Evolutionary conservation across 2,797 vertebrate genomes (phyloP).

Genomic region (Carcharodon carcharias): DNA sequence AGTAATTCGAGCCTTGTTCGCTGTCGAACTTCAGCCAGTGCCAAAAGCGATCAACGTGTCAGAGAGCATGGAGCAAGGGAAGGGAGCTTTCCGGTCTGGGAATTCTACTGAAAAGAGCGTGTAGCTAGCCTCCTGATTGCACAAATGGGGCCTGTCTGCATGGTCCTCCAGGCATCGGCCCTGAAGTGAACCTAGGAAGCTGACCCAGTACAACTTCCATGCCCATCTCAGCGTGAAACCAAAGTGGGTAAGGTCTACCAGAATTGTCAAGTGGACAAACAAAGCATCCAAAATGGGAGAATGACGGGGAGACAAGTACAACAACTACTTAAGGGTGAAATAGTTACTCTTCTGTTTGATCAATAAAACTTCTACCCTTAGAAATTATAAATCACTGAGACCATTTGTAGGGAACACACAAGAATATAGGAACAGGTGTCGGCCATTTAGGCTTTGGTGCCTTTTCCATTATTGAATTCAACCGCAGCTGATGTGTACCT

Average conservation of each 20-base stretch:
- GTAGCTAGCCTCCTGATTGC: not conserved
- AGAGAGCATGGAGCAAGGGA: not conserved
- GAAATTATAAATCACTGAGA: not conserved
- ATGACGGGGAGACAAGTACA: not conserved
- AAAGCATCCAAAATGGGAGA: not conserved
- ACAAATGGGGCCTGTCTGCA: not conserved
- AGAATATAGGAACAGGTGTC: not conserved
- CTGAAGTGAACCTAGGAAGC: not conserved
- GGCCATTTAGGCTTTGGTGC: not conserved
- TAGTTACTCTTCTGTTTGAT: not conserved
- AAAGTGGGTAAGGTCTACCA: too few species aligned
- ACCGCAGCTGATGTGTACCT: not conserved
- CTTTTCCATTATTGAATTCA: too few species aligned
- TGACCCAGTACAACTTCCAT: not conserved
- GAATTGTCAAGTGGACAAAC: not conserved
- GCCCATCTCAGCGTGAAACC: not conserved
- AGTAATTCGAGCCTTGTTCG: not conserved
- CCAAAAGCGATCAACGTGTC: not conserved
- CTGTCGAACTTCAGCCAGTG: not conserved
- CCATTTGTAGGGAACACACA: not conserved
- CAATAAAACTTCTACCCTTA: not conserved
- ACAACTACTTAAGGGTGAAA: not conserved
- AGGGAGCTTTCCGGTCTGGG: not conserved
- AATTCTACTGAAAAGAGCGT: too few species aligned
- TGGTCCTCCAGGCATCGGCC: too few species aligned